Base-by-base conservation (phyloP, 2,113 vertebrate species). In the Lepisosteus osseus region DNA sequence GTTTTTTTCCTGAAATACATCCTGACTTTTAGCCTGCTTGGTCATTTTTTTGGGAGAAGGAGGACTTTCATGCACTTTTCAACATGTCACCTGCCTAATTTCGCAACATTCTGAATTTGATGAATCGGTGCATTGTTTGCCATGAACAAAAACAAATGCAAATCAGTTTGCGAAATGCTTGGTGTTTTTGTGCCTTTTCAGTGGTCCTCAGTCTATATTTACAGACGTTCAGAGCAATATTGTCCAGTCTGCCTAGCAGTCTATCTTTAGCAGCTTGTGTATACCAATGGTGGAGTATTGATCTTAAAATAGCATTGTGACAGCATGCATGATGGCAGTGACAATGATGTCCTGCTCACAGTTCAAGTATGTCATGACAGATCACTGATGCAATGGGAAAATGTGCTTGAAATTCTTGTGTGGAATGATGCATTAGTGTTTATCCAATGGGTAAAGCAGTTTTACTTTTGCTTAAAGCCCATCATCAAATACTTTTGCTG, bases 181-280 rank as follows among this genome's bases (percentile, higher is more conserved):
- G 29, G 29, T 29, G 29, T 29, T 29, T 76, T 67, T 82, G 74
- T 79, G 76, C 74, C 73, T 78, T 51, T 80, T 82, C 78, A 80
- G 78, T 80, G 76, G 72, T 44, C 68, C 66, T 57, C 43, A 29
- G 9, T 15, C 68, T 82, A 82, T 80, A 78, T 82, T 80, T 80
- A 76, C 65, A 47, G 13, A 11, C 11, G 78, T 80, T 78, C 71
- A 14, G 70, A 61, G 57, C 74, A 72, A 65, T 78, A 72, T 65
- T 56, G 78, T 74, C 56, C 61, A 70, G 78, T 67, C 69, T 70
- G 72, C 56, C 55, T n/a, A 59, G 68, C 68, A 65, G 67, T 65
- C 76, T 79, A 78, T 78, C 74, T 78, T 76, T 78, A 75, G 74
- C 69, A 43, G 56, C 54, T 7, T 71, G 64, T 68, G 67, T 72